phyloP scores from a whole-genome alignment of 2,113 vertebrate genomes.

The Apus apus region DNA sequence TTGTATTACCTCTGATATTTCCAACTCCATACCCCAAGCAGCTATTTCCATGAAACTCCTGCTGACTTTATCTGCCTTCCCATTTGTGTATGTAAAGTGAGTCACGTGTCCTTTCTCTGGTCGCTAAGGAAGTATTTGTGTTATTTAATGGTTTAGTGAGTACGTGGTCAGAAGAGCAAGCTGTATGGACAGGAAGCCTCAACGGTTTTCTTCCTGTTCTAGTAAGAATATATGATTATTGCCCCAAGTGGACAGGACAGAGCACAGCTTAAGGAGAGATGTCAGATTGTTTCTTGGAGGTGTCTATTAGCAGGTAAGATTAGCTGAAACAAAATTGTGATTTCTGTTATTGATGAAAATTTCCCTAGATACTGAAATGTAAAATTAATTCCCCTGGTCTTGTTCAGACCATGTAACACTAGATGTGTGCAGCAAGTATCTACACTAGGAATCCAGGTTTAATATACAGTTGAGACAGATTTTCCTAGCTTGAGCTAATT shows the following conservation, averaged over 20 bases:
- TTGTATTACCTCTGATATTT: neutral
- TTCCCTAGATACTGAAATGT: neutral
- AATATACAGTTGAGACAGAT: neutral
- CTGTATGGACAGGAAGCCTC: neutral
- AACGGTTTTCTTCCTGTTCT: neutral
- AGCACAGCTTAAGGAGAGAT: neutral
- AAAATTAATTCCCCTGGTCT: neutral
- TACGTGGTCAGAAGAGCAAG: neutral
- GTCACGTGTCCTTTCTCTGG: neutral
- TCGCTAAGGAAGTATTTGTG: neutral
- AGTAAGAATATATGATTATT: neutral
- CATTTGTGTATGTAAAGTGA: conserved; percentile 29
- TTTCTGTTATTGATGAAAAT: neutral
- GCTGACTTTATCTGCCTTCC: neutral
- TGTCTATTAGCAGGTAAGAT: neutral
- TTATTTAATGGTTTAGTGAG: neutral
- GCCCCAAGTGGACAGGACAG: neutral
- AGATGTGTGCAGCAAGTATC: neutral
- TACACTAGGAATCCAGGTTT: neutral
- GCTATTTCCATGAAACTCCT: neutral
- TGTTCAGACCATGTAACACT: neutral
- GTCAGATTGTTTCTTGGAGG: neutral
- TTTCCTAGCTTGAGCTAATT: neutral
- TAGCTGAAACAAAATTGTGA: neutral
- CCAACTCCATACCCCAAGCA: neutral